Conservation (phyloP, 1,140 invertebrate genomes). For the Hylyphantes graminicola region DNA sequence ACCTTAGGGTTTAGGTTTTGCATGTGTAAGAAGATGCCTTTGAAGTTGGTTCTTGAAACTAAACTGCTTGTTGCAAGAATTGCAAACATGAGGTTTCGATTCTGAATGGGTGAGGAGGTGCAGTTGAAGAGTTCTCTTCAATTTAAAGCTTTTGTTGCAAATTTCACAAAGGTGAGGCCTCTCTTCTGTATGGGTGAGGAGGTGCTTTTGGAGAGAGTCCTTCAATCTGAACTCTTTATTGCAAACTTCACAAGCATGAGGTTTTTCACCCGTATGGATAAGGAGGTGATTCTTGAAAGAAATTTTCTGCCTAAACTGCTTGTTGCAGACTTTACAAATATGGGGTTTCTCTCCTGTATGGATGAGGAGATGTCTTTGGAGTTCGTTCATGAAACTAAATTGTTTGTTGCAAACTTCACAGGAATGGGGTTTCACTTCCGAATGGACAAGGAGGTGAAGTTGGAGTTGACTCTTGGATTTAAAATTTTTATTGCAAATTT, state of each 20-base stretch:
- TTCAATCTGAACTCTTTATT: conserved; percentile 2
- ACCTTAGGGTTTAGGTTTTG: too few species aligned
- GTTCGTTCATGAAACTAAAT: too few species aligned
- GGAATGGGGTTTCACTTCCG: too few species aligned
- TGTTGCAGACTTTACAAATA: too few species aligned
- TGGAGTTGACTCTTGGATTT: not conserved
- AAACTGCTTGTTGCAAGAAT: conserved; percentile 4
- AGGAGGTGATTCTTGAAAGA: not conserved
- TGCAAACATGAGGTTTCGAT: not conserved
- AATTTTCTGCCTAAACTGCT: too few species aligned
- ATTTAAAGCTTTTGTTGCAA: not conserved
- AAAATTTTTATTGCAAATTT: conserved; percentile 1
- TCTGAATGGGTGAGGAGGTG: not conserved
- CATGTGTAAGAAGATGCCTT: not conserved
- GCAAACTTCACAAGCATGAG: conserved; percentile 7
- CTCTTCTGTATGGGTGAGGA: conserved; percentile 8
- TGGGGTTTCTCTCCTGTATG: too few species aligned
- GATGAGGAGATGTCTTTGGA: too few species aligned
- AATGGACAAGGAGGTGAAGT: not conserved
- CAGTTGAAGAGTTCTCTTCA: not conserved
- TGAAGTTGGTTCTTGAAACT: not conserved
- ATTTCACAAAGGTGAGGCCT: conserved; percentile 3
- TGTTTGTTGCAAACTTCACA: too few species aligned
- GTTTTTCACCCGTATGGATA: conserved; percentile 3
- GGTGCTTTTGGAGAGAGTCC: not conserved